phyloP scores from a whole-genome alignment of 2,113 vertebrate genomes.

The Athene cunicularia region DNA sequence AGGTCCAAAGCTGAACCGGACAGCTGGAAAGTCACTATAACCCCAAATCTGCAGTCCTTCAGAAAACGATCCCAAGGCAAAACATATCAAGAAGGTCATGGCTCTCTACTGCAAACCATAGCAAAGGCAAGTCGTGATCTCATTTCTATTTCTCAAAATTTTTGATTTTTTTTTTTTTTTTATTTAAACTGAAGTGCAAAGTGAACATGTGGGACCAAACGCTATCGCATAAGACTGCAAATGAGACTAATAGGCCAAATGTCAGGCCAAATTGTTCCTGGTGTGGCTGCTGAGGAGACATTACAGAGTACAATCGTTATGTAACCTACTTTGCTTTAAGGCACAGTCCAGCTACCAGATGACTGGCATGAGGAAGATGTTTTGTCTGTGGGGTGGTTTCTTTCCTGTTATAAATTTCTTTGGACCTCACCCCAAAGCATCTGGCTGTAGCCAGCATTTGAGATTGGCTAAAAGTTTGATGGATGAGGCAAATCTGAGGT shows the following conservation, averaged over 20 bases:
- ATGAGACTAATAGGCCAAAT: constrained; percentile 40
- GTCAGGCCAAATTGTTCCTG: not conserved
- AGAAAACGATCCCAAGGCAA: not conserved
- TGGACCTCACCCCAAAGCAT: not conserved
- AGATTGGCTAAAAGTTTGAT: not conserved
- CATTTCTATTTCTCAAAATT: not conserved
- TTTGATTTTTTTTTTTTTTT: not conserved
- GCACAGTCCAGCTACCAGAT: not conserved
- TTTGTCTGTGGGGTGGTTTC: not conserved
- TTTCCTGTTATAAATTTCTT: not conserved
- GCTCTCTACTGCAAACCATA: not conserved
- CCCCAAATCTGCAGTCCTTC: not conserved
- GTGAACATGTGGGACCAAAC: not conserved
- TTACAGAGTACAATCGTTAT: not conserved
- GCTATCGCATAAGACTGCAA: not conserved
- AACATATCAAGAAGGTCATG: not conserved
- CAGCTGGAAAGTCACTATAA: not conserved
- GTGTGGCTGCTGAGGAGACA: not conserved
- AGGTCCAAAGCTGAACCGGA: not conserved
- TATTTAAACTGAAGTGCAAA: not conserved
- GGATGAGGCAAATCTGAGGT: not conserved
- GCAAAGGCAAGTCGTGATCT: not conserved
- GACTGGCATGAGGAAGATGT: not conserved
- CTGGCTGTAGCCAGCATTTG: not conserved
- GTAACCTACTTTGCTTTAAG: not conserved